phyloP scores from a whole-genome alignment of 2,888 invertebrate genomes.

The Acrobasis consociella region DNA sequence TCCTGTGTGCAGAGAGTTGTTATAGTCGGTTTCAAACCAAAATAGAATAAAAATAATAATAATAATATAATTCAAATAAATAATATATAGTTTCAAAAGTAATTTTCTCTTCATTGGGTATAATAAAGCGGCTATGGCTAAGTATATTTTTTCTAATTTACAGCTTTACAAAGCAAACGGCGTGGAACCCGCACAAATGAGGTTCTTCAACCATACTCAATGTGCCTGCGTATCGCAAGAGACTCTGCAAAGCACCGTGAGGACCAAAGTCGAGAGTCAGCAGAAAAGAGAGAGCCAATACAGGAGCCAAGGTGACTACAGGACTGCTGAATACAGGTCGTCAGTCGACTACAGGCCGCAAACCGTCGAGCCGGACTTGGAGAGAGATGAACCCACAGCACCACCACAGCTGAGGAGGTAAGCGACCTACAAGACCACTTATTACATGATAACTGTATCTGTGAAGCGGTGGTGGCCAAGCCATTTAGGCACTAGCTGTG shows the following conservation, averaged over 20 bases:
- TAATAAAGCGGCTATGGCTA: too few species aligned
- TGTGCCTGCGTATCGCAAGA: slow-evolving; percentile 68
- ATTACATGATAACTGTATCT: too few species aligned
- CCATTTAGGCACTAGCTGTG: too few species aligned
- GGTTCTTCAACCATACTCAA: slow-evolving; percentile 72
- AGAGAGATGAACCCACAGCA: slow-evolving; percentile 56
- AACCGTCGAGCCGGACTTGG: slow-evolving; percentile 54
- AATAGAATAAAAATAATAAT: too few species aligned
- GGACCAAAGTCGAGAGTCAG: slow-evolving; percentile 35
- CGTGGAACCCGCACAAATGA: slow-evolving; percentile 56
- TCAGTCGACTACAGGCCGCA: slow-evolving; percentile 55
- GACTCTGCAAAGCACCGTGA: slow-evolving; percentile 48
- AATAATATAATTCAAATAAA: too few species aligned
- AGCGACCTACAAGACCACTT: neutral
- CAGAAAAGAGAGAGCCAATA: slow-evolving; percentile 35
- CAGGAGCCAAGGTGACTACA: slow-evolving; percentile 52
- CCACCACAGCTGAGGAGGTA: slow-evolving; percentile 68
- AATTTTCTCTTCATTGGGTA: too few species aligned
- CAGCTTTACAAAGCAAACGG: slow-evolving; percentile 68
- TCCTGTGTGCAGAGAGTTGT: neutral
- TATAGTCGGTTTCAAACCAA: neutral
- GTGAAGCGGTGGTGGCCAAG: too few species aligned
- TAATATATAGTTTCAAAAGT: too few species aligned
- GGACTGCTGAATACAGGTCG: slow-evolving; percentile 44
- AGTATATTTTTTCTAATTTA: slow-evolving; percentile 27